A percentile compares a stretch with the other conserved stretches of the same genome.
Conservation (phyloP, 2,797 vertebrate species). For the Periparus ater region DNA sequence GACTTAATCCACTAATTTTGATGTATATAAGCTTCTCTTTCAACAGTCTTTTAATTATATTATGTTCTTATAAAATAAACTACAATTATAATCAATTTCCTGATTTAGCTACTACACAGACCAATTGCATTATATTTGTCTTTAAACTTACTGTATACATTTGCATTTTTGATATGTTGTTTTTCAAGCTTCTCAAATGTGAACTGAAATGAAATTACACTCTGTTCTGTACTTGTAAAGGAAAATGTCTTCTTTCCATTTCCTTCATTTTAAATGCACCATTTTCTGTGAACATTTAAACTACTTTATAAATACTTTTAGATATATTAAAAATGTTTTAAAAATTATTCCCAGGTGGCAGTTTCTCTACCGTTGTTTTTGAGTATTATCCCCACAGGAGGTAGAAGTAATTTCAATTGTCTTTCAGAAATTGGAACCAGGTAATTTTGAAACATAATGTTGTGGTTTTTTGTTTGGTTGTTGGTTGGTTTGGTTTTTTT, state of each 20-base stretch:
- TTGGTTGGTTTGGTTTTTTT: neutral
- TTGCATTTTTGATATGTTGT: neutral
- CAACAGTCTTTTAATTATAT: conserved; percentile 31
- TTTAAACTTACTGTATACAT: conserved; percentile 34
- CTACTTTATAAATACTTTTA: neutral
- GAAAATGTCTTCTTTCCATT: neutral
- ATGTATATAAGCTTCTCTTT: conserved; percentile 41
- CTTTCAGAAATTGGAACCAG: neutral
- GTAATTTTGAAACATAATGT: neutral
- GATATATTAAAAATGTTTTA: neutral
- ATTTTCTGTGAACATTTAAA: neutral
- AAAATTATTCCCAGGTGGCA: neutral
- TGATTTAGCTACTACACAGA: conserved; percentile 29
- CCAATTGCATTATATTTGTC: conserved; percentile 1
- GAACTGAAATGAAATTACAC: conserved; percentile 5
- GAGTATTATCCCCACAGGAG: neutral
- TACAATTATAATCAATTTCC: conserved; percentile 45
- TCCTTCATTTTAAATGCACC: neutral
- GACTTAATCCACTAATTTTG: conserved; percentile 23
- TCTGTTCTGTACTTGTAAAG: neutral
- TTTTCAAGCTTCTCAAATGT: conserved; percentile 17
- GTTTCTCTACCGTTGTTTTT: neutral
- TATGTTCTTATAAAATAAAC: conserved; percentile 37
- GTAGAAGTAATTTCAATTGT: neutral
- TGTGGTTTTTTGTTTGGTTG: neutral